These are phyloP conservation scores for Allobates femoralis DNA, from an alignment of 2,797 vertebrate species.

Conservation along the genomic window DNA sequence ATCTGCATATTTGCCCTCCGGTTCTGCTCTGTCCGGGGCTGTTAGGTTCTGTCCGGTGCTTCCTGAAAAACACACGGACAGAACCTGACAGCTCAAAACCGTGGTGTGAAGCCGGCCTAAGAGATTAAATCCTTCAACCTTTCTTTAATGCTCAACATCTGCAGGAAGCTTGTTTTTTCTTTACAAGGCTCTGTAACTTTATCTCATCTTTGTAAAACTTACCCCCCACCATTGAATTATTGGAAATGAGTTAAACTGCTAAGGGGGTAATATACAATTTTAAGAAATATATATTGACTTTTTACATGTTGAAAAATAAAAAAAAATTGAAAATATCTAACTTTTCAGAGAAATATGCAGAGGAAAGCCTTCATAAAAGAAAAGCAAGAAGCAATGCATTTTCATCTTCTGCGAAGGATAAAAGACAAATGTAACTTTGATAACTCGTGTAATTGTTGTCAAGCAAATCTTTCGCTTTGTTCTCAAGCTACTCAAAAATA, in stretches of 20 bases:
- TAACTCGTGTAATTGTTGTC: conserved; percentile 11
- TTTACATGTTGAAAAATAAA: neutral
- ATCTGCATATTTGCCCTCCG: too few species aligned
- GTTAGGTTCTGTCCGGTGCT: too few species aligned
- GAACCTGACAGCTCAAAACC: too few species aligned
- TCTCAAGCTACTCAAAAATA: neutral
- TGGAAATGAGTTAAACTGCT: neutral
- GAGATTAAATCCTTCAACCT: neutral
- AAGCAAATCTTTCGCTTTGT: conserved; percentile 15
- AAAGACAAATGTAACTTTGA: neutral
- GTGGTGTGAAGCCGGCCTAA: too few species aligned
- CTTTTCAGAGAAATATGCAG: neutral
- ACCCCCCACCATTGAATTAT: neutral
- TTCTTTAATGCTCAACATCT: neutral
- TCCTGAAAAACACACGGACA: too few species aligned
- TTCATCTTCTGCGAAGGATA: neutral
- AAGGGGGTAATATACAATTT: too few species aligned
- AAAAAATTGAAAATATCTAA: neutral
- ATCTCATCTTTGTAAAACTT: neutral
- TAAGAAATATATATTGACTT: too few species aligned
- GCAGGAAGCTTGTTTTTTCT: neutral
- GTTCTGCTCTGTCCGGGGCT: too few species aligned
- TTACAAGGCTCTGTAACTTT: neutral
- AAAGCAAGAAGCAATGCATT: neutral
- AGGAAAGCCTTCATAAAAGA: neutral